Base-by-base conservation (phyloP, 2,888 invertebrate species). In the Plebejus anna region DNA sequence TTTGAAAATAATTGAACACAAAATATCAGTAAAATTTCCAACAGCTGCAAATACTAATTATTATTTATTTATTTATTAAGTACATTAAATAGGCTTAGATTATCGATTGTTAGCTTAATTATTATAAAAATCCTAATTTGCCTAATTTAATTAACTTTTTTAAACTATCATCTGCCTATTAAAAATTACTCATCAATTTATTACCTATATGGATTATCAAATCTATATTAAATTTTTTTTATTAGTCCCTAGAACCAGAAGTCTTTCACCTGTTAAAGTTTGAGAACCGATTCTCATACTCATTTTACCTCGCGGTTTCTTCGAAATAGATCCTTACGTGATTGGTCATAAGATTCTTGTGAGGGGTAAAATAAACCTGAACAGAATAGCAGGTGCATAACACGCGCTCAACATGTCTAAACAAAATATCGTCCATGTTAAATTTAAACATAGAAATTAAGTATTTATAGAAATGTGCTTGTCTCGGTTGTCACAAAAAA, bases 331-430 rank as follows among this genome's bases (percentile, higher is more conserved):
- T 16, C 55, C 4, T 55, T 55, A 55, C 4, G 55, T 16, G 3
- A 16, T 55, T 16, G 1, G 55, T 16, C 55, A 55, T 55, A 55
- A 55, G 55, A 55, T 55, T 16, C 13, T 55, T 55, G 55, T 55
- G 55, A 16, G 11, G 55, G 4, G 16, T 55, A 16, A 55, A 55
- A 55, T 16, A 55, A 55, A 55, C 16, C 3, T 55, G 13, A 55
- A 55, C 16, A 55, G 57, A 1, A 47, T 16, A 78, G 78, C 80
- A 80, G 79, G 80, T 80, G 80, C 55, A 57, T 70, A 77, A 79
- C 76, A 78, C 73, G 66, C 76, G 76, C 72, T 32, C 55, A 55
- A 76, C 70, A 77, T 77, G 76, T 77, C 71, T 13, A 66, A 22
- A 66, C 76, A 70, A 79, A 76, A 76, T 75, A 75, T 66, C 73